Evolutionary conservation across 2,888 invertebrate species (phyloP).

Genomic region (Diplolepis rosae): DNA sequence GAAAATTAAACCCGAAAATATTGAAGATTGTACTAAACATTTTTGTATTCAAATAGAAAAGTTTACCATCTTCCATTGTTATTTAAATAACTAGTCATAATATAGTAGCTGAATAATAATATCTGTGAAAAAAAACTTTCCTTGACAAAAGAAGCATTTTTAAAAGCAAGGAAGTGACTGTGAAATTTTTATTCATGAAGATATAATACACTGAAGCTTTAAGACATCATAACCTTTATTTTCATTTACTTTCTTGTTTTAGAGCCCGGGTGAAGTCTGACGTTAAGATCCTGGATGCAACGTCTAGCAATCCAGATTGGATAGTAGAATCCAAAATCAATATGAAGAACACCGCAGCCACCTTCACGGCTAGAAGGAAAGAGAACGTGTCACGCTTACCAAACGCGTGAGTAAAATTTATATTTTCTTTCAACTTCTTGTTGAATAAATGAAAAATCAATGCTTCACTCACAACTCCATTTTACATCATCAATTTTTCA

Average conservation of each 20-base stretch:
- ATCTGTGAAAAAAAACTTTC: background rate
- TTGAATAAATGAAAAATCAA: constrained; percentile 25
- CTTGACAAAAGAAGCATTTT: constrained; percentile 21
- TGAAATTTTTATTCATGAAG: constrained; percentile 17
- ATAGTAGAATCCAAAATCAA: constrained; percentile 90
- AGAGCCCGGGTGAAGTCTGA: constrained; percentile 94
- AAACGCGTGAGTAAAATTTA: constrained; percentile 62
- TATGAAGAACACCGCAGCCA: constrained; percentile 89
- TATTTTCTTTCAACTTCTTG: constrained; percentile 10
- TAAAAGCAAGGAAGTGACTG: background rate
- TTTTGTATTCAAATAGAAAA: background rate
- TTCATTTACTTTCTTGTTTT: constrained; percentile 49
- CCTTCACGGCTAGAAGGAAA: constrained; percentile 88
- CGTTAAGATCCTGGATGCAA: constrained; percentile 87
- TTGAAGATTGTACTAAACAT: background rate
- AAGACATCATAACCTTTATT: constrained; percentile 30
- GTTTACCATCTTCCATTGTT: constrained; percentile 15
- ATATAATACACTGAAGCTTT: background rate
- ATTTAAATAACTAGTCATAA: background rate
- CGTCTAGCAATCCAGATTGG: constrained; percentile 87
- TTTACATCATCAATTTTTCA: constrained; percentile 9
- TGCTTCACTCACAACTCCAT: background rate
- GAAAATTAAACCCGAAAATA: background rate
- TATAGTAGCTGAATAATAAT: constrained; percentile 2
- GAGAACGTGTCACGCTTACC: constrained; percentile 70